A percentile compares a stretch with the other conserved stretches of the same genome.
Conservation (phyloP, 2,113 vertebrate genomes). For the Malurus elegans region DNA sequence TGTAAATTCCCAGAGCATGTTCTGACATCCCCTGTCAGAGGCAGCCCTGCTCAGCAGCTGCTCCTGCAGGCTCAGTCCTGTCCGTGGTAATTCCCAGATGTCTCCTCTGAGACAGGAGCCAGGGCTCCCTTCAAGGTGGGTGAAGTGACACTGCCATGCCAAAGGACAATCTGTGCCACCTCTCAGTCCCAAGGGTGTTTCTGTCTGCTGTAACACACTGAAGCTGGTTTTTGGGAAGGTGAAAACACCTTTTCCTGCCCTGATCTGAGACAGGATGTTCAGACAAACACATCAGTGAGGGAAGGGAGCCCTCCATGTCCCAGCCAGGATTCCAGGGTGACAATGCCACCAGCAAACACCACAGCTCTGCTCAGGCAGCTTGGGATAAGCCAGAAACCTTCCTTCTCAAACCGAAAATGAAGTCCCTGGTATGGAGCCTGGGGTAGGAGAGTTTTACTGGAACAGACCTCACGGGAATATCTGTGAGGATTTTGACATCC, state of each 20-base stretch:
- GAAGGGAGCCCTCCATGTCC: not conserved
- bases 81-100: not conserved
- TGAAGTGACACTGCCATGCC: not conserved
- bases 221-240: no score
- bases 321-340: not conserved
- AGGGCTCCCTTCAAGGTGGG: not conserved
- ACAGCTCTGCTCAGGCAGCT: not conserved
- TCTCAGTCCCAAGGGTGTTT: fast-evolving
- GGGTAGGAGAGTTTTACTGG: not conserved
- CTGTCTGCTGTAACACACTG: not conserved
- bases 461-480: not conserved
- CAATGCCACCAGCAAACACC: not conserved
- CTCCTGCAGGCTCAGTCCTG: not conserved
- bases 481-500: not conserved
- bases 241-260: not conserved
- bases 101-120: not conserved
- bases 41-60: not conserved
- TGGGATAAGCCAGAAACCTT: not conserved
- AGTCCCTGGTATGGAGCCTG: not conserved
- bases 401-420: not conserved
- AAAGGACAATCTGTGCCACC: not conserved
- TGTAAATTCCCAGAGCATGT: not conserved
- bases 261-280: not conserved
- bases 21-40: not conserved
- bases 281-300: not conserved